These are phyloP conservation scores for Sphecodes monilicornis DNA, from an alignment of 2,888 invertebrate genomes.

Conservation along the genomic window DNA sequence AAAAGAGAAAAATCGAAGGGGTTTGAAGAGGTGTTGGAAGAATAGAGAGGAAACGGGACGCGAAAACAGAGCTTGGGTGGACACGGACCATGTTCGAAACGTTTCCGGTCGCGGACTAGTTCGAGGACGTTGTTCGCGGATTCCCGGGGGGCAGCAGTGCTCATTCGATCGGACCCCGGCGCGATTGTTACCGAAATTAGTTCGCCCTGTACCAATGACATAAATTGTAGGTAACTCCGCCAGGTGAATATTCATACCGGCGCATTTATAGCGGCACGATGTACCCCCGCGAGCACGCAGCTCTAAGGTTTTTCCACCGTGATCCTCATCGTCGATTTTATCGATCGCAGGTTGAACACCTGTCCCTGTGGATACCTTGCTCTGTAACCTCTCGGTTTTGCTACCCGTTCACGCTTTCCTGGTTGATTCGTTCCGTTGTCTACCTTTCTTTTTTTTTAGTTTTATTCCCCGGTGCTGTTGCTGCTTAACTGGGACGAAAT, in stretches of 20 bases:
- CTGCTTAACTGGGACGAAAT: not conserved
- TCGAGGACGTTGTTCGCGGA: conserved; percentile 70
- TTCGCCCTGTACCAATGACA: conserved; percentile 82
- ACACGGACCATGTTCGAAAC: conserved; percentile 56
- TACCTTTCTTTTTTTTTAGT: not conserved
- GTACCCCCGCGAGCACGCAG: not conserved
- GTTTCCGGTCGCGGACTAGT: conserved; percentile 67
- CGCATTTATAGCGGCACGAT: conserved; percentile 25
- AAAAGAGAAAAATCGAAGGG: not conserved
- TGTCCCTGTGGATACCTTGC: conserved; percentile 12
- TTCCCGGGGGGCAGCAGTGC: conserved; percentile 75
- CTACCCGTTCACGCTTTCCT: not conserved
- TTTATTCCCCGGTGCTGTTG: not conserved
- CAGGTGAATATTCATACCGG: conserved; percentile 60
- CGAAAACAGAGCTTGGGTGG: conserved; percentile 39
- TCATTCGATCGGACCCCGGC: conserved; percentile 80
- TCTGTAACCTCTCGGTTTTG: not conserved
- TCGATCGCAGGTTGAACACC: conserved; percentile 14
- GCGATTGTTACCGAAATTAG: conserved; percentile 84
- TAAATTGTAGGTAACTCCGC: conserved; percentile 81
- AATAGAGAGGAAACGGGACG: conserved; percentile 50
- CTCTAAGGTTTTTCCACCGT: conserved; percentile 16
- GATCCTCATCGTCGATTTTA: conserved; percentile 26
- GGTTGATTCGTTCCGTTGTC: not conserved
- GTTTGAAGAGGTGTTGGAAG: too few relatives aligned